phyloP scores from a whole-genome alignment of 2,113 vertebrate genomes.

The Gallinago paraguaiae region DNA sequence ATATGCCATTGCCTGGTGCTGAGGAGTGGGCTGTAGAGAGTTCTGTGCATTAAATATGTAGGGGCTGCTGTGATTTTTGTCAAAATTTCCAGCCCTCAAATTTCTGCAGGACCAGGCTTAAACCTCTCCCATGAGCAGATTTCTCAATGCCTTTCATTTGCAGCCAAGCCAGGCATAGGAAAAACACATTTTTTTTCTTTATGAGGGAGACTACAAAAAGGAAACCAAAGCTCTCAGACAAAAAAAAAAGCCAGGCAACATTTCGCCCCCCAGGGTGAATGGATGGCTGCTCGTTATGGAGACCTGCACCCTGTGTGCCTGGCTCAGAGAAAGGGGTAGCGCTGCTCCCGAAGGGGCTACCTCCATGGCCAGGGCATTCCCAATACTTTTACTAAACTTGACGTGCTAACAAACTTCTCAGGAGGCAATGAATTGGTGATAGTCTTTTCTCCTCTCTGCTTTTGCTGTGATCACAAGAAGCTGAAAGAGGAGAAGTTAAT shows the following conservation, averaged over 20 bases:
- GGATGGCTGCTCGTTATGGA: accelerated
- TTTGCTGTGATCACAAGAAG: neutral
- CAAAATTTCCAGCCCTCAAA: neutral
- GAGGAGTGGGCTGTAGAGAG: neutral
- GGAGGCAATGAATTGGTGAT: neutral
- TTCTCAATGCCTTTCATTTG: neutral
- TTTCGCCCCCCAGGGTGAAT: accelerated
- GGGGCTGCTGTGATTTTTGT: neutral
- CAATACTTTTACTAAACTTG: neutral
- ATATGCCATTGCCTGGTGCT: neutral
- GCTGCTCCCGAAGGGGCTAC: neutral
- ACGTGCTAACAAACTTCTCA: neutral
- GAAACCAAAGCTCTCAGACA: neutral
- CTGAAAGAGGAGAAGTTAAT: neutral
- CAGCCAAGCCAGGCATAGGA: neutral
- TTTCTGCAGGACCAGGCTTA: neutral
- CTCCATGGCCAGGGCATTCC: neutral
- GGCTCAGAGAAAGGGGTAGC: neutral
- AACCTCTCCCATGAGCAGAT: neutral
- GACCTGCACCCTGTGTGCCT: neutral
- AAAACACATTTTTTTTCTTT: neutral
- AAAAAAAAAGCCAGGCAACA: neutral
- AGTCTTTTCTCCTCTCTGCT: neutral
- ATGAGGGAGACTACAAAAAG: neutral
- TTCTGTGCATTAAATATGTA: neutral